A percentile compares a stretch with the other conserved stretches of the same genome.
phyloP scores from a whole-genome alignment of 2,113 vertebrate genomes.

The Epinephelus moara region DNA sequence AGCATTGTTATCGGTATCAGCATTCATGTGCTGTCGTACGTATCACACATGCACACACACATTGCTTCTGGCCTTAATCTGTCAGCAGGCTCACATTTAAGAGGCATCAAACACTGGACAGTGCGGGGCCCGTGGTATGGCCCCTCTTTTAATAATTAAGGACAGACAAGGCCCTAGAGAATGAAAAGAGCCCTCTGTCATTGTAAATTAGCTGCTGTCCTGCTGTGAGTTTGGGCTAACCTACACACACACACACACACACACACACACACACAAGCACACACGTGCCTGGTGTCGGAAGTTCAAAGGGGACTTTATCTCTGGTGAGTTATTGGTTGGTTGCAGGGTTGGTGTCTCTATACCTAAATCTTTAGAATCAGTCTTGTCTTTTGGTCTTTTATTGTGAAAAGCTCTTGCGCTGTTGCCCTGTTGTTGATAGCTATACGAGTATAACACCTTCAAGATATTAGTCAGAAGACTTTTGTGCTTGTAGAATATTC shows the following conservation, averaged over 20 bases:
- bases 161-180: constrained; percentile 84
- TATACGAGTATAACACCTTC: not conserved
- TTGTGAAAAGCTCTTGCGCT: constrained; percentile 9
- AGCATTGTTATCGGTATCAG: constrained; percentile 81
- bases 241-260: constrained; percentile 26
- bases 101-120: constrained; percentile 88
- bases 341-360: not conserved
- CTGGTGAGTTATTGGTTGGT: constrained; percentile 34
- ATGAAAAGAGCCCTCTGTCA: constrained; percentile 90
- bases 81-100: constrained; percentile 91
- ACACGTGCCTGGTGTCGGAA: constrained; percentile 7
- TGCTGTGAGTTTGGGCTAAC: constrained; percentile 78
- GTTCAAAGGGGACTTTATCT: constrained; percentile 68
- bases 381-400: constrained; percentile 47
- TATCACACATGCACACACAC: constrained; percentile 62
- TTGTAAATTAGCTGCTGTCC: constrained; percentile 86
- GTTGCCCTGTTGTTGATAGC: not conserved
- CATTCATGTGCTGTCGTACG: constrained; percentile 83
- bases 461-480: constrained; percentile 12
- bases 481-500: constrained; percentile 27
- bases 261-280: constrained; percentile 19
- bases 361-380: constrained; percentile 26
- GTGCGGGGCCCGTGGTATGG: constrained; percentile 61
- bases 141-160: constrained; percentile 93
- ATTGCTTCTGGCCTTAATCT: constrained; percentile 84